These are phyloP conservation scores for Camelus bactrianus DNA, from an alignment of 2,113 vertebrate species.

Conservation along the genomic window DNA sequence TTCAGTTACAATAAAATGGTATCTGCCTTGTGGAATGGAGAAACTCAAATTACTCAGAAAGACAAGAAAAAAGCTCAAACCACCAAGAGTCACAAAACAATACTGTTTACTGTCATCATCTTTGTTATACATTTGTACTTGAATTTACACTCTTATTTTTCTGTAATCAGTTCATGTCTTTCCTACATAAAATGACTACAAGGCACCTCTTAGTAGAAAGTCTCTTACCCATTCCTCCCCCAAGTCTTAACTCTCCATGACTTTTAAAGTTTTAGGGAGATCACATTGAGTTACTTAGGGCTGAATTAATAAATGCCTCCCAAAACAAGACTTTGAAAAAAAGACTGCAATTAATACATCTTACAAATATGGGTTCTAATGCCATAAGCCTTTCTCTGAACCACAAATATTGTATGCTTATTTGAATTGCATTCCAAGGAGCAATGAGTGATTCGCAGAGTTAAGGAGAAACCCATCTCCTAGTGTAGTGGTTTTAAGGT, in stretches of 20 bases:
- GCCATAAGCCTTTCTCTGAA: background rate
- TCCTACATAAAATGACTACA: background rate
- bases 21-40: background rate
- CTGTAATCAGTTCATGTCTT: background rate
- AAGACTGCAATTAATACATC: background rate
- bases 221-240: background rate
- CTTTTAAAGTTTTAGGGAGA: background rate
- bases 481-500: background rate
- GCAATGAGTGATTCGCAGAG: background rate
- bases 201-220: background rate
- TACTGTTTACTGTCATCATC: background rate
- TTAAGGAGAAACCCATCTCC: background rate
- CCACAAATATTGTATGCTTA: background rate
- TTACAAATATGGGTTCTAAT: background rate
- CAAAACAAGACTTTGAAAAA: background rate
- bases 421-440: constrained; percentile 18
- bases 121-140: background rate
- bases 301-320: background rate
- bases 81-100: background rate
- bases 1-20: background rate
- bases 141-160: background rate
- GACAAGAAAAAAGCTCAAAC: constrained; percentile 10
- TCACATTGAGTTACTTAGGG: background rate
- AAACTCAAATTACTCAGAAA: constrained; percentile 6
- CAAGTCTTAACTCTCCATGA: background rate